Evolutionary conservation across 1,140 invertebrate species (phyloP).

Genomic region (Batillaria attramentaria): DNA sequence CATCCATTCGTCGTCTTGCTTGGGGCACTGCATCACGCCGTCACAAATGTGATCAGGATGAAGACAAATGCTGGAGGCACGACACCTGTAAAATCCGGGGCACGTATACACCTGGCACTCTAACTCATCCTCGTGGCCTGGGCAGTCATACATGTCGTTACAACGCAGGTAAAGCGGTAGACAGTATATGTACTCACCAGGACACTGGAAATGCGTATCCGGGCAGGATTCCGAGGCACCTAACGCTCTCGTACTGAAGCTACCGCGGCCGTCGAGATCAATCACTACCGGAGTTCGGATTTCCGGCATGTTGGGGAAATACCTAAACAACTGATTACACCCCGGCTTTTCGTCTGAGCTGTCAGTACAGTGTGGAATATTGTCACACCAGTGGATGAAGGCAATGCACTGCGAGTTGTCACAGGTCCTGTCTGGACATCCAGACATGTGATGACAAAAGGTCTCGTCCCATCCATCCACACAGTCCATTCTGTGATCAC

Average conservation of each 20-base stretch:
- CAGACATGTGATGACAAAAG: neutral
- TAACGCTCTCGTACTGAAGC: neutral
- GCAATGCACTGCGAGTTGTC: neutral
- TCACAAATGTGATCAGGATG: slow-evolving; percentile 21
- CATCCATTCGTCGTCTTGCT: slow-evolving; percentile 32
- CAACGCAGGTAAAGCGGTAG: slow-evolving; percentile 11
- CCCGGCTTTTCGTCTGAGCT: neutral
- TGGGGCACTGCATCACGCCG: slow-evolving; percentile 27
- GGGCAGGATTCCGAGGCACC: neutral
- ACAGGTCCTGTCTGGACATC: neutral
- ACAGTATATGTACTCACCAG: slow-evolving; percentile 6
- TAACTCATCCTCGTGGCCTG: slow-evolving; percentile 10
- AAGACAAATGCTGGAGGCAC: slow-evolving; percentile 19
- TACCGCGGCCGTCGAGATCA: neutral
- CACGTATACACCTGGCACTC: slow-evolving; percentile 23
- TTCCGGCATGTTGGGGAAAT: neutral
- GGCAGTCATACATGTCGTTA: slow-evolving; percentile 21
- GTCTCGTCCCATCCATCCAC: slow-evolving; percentile 7
- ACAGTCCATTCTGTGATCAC: slow-evolving; percentile 4
- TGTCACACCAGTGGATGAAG: neutral
- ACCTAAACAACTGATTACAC: neutral
- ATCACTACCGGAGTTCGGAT: neutral
- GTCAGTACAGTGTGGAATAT: neutral
- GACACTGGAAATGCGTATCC: slow-evolving; percentile 7
- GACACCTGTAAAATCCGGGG: slow-evolving; percentile 33